Percentiles rank a stretch among this genome's conserved stretches.
phyloP scores from a whole-genome alignment of 2,888 invertebrate genomes.

The Griposia aprilina region DNA sequence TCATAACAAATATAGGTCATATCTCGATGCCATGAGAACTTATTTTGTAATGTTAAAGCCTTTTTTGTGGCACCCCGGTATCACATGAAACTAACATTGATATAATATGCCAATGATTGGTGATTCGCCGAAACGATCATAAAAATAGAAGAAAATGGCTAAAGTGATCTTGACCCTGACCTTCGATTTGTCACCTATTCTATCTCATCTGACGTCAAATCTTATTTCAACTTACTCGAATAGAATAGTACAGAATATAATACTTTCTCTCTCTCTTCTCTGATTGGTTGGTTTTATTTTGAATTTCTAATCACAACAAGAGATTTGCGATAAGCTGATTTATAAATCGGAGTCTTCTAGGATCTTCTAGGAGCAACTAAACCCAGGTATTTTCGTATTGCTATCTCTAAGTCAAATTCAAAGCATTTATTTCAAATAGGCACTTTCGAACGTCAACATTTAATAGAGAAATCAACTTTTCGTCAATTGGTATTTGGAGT shows the following conservation, averaged over 20 bases:
- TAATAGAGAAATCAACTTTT: too few species aligned
- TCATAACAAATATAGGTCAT: not conserved
- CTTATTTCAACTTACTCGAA: not conserved
- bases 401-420: too few species aligned
- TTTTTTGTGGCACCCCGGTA: not conserved
- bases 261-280: too few species aligned
- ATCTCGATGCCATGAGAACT: not conserved
- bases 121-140: not conserved
- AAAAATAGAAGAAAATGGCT: conserved; percentile 15
- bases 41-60: not conserved
- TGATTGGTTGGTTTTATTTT: not conserved
- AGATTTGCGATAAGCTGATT: too few species aligned
- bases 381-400: too few species aligned
- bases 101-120: conserved; percentile 7
- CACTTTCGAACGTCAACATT: too few species aligned
- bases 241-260: too few species aligned
- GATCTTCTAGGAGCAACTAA: too few species aligned
- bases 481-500: too few species aligned
- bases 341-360: too few species aligned
- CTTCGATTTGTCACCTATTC: not conserved
- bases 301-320: too few species aligned
- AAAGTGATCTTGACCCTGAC: not conserved
- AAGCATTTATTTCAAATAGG: too few species aligned
- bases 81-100: conserved; percentile 20
- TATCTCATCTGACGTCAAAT: not conserved